These are phyloP conservation scores for Norana najaformis DNA, from an alignment of 2,888 invertebrate species.

Conservation along the genomic window DNA sequence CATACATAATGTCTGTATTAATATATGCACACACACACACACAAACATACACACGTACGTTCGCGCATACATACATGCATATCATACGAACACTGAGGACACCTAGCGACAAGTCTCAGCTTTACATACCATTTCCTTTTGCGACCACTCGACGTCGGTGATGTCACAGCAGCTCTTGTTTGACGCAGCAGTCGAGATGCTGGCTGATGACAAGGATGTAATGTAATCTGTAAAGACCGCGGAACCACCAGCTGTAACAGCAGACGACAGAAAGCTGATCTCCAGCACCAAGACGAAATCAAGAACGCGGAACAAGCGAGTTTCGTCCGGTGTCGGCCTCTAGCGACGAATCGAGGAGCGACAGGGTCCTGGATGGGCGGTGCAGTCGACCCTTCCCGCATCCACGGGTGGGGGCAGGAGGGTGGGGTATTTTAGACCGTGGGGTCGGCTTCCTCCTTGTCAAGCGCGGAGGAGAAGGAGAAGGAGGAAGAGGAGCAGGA, in stretches of 20 bases:
- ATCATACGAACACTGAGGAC: neutral
- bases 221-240: too few species aligned
- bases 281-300: neutral
- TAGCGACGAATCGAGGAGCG: neutral
- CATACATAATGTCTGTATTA: too few species aligned
- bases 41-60: too few species aligned
- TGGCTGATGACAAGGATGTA: too few species aligned
- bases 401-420: too few species aligned
- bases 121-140: neutral
- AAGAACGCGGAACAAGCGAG: neutral
- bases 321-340: neutral
- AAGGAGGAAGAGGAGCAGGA: too few species aligned
- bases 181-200: too few species aligned
- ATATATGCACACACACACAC: neutral
- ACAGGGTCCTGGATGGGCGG: slow-evolving; percentile 4
- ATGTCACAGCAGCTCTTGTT: neutral
- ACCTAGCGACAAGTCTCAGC: neutral
- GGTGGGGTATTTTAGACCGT: too few species aligned
- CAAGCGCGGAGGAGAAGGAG: too few species aligned
- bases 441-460: too few species aligned
- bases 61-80: too few species aligned
- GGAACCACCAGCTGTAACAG: neutral
- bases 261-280: neutral
- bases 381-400: too few species aligned
- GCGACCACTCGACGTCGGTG: neutral